These are phyloP conservation scores for Oreonectes daqikongensis DNA, from an alignment of 2,797 vertebrate species.

Conservation along the genomic window DNA sequence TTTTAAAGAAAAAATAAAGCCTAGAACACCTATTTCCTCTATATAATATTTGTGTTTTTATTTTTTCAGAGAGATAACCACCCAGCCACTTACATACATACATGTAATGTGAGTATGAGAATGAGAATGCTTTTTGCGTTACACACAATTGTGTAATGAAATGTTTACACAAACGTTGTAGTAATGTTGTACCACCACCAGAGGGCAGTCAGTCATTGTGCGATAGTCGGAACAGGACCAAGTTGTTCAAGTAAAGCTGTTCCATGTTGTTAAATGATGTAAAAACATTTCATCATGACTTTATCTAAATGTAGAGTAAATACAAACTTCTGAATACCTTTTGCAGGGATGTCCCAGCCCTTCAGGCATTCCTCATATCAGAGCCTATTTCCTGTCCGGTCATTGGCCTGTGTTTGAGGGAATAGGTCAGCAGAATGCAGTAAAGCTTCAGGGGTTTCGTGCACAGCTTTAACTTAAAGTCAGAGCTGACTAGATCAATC, in stretches of 20 bases:
- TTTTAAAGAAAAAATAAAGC: too few relatives aligned
- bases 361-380: constrained; percentile 76
- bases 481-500: constrained; percentile 54
- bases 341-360: constrained; percentile 13
- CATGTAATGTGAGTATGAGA: too few relatives aligned
- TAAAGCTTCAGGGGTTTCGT: constrained; percentile 47
- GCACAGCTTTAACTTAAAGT: constrained; percentile 52
- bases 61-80: too few relatives aligned
- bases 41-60: too few relatives aligned
- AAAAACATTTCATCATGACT: neutral
- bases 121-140: too few relatives aligned
- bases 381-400: constrained; percentile 73
- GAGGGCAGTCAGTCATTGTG: constrained; percentile 10
- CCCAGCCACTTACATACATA: too few relatives aligned
- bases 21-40: too few relatives aligned
- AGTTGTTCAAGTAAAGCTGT: neutral
- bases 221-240: neutral
- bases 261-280: neutral
- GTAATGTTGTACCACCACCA: neutral
- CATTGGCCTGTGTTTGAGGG: constrained; percentile 58
- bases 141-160: too few relatives aligned
- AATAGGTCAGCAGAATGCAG: constrained; percentile 60
- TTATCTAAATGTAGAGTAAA: neutral
- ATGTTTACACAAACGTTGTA: neutral
- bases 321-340: constrained; percentile 15